A percentile compares a stretch with the other conserved stretches of the same genome.
These are phyloP conservation scores for Epinotia ramella DNA, from an alignment of 2,888 invertebrate genomes.

Conservation along the genomic window DNA sequence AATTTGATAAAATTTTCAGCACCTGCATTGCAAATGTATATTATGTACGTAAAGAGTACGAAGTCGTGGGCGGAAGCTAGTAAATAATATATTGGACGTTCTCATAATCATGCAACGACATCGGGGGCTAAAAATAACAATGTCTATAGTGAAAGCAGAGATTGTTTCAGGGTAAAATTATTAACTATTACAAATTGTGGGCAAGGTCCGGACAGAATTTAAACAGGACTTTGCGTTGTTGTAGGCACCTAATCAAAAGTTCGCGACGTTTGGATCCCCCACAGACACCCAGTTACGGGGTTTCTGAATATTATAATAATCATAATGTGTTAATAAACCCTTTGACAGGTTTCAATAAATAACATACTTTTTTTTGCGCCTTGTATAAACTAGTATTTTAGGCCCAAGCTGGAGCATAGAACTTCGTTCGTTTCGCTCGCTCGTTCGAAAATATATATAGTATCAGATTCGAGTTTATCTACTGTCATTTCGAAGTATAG, in stretches of 20 bases:
- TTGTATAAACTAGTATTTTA: not conserved
- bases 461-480: not conserved
- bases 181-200: conserved; percentile 28
- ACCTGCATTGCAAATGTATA: too few relatives aligned
- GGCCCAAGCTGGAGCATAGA: too few relatives aligned
- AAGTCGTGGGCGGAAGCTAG: not conserved
- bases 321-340: conserved; percentile 11
- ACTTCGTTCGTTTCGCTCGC: too few relatives aligned
- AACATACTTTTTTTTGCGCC: not conserved
- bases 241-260: conserved; percentile 44
- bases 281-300: conserved; percentile 20
- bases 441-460: not conserved
- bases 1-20: too few relatives aligned
- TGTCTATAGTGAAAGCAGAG: not conserved
- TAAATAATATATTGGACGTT: not conserved
- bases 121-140: not conserved
- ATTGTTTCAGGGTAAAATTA: conserved; percentile 26
- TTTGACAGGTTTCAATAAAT: not conserved
- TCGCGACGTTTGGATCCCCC: conserved; percentile 31
- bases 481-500: too few relatives aligned
- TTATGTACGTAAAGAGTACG: too few relatives aligned
- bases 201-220: conserved; percentile 31
- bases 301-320: conserved; percentile 26
- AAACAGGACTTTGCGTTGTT: conserved; percentile 32
- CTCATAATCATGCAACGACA: not conserved